Conservation (phyloP, 1,140 invertebrate genomes). For the Lordiphosa collinella region DNA sequence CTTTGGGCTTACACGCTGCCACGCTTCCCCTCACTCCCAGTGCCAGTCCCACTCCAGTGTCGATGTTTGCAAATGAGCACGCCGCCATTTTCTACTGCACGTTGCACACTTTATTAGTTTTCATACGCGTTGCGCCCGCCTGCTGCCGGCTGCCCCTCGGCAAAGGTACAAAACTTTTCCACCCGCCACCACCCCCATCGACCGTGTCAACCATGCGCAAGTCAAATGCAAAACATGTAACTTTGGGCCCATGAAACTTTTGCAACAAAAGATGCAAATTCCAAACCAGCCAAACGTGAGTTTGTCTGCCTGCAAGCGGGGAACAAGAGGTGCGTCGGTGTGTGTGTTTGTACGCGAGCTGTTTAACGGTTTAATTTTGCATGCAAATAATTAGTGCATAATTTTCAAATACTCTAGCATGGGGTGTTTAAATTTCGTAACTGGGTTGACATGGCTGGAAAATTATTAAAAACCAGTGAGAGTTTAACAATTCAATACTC, state of each 20-base stretch:
- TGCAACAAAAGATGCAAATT: conserved; percentile 54
- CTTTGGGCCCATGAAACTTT: conserved; percentile 38
- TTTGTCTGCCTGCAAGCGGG: conserved; percentile 15
- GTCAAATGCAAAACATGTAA: conserved; percentile 67
- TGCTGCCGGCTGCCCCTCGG: conserved; percentile 15
- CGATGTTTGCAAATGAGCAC: conserved; percentile 72
- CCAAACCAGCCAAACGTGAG: conserved; percentile 36
- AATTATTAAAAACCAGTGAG: too few relatives aligned
- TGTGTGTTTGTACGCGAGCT: conserved; percentile 11
- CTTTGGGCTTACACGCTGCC: conserved; percentile 12
- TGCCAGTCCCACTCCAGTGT: conserved; percentile 2
- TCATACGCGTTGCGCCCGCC: conserved; percentile 53
- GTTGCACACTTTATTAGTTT: conserved; percentile 77
- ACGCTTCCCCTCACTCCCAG: background rate
- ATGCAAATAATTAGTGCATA: conserved; percentile 42
- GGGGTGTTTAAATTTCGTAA: too few relatives aligned
- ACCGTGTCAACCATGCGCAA: conserved; percentile 58
- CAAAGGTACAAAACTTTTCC: conserved; percentile 54
- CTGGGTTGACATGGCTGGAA: too few relatives aligned
- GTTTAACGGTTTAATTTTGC: conserved; percentile 47
- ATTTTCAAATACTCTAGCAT: background rate
- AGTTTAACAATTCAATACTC: too few relatives aligned
- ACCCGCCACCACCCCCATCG: conserved; percentile 1
- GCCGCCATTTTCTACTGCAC: conserved; percentile 53
- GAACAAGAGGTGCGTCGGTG: background rate